These are phyloP conservation scores for Melopsittacus undulatus DNA, from an alignment of 2,797 vertebrate genomes.

Conservation along the genomic window DNA sequence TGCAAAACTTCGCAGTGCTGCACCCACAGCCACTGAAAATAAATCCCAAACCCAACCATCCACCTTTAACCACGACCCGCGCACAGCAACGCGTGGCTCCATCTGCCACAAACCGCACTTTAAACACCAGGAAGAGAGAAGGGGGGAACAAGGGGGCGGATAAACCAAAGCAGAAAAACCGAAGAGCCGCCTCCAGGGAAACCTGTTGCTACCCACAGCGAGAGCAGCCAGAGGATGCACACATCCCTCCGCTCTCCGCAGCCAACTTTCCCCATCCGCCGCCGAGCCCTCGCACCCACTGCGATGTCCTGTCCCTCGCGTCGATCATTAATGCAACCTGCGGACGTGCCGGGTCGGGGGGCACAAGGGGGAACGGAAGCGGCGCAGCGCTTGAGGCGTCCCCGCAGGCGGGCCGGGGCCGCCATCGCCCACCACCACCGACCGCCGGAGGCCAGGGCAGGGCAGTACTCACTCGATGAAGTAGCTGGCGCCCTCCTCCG, in stretches of 20 bases:
- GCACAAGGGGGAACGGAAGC: neutral
- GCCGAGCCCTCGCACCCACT: neutral
- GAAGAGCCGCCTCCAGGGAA: neutral
- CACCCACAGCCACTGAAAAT: neutral
- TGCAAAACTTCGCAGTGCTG: neutral
- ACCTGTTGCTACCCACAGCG: slow-evolving; percentile 22
- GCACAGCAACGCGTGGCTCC: neutral
- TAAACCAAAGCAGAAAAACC: neutral
- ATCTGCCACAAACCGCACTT: neutral
- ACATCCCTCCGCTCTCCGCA: neutral
- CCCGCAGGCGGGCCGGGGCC: neutral
- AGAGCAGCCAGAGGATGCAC: neutral
- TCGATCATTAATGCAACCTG: rapidly evolving
- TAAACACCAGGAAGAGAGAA: neutral
- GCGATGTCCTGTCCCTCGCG: neutral
- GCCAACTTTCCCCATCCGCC: neutral
- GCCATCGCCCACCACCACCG: neutral
- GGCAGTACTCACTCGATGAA: slow-evolving; percentile 94
- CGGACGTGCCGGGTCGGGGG: neutral
- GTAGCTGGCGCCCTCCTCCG: slow-evolving; percentile 96
- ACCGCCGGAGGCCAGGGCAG: neutral
- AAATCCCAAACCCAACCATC: neutral
- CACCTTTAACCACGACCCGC: neutral
- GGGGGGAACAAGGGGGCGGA: rapidly evolving
- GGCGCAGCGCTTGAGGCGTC: neutral